A percentile compares a stretch with the other conserved stretches of the same genome.
Conservation (phyloP, 2,888 invertebrate species). For the Mythimna ferrago region DNA sequence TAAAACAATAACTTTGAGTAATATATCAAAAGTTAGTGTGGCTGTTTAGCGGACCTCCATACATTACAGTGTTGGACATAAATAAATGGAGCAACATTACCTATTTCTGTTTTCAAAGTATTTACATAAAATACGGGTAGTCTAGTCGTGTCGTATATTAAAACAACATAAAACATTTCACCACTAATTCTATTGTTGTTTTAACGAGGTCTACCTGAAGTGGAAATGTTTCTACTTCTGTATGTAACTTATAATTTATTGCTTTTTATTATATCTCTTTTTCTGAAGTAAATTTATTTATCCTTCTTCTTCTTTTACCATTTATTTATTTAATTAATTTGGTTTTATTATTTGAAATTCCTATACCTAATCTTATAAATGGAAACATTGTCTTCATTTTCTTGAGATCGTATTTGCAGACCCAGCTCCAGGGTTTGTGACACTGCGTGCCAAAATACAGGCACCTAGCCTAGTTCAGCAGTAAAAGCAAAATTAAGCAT, state of each 20-base stretch:
- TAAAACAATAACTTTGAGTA: constrained; percentile 29
- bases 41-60: constrained; percentile 40
- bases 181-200: constrained; percentile 51
- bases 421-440: too few species aligned
- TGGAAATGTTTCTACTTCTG: constrained; percentile 7
- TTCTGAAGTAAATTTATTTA: constrained; percentile 5
- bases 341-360: too few species aligned
- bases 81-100: constrained; percentile 50
- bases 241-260: constrained; percentile 24
- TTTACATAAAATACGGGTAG: constrained; percentile 53
- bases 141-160: constrained; percentile 41
- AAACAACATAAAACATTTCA: constrained; percentile 49
- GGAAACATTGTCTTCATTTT: too few species aligned
- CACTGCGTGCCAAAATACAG: too few species aligned
- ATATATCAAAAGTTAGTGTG: constrained; percentile 43
- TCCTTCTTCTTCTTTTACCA: too few species aligned
- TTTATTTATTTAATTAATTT: too few species aligned
- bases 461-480: too few species aligned
- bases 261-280: not conserved
- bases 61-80: constrained; percentile 34
- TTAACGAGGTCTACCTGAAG: constrained; percentile 33
- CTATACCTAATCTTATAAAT: too few species aligned
- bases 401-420: too few species aligned
- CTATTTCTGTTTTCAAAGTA: constrained; percentile 53
- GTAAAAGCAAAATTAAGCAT: too few species aligned